Evolutionary conservation across 2,888 invertebrate genomes (phyloP), one percentile per base, ranked within the genome.

Genomic region (Octodonta nipae): DNA sequence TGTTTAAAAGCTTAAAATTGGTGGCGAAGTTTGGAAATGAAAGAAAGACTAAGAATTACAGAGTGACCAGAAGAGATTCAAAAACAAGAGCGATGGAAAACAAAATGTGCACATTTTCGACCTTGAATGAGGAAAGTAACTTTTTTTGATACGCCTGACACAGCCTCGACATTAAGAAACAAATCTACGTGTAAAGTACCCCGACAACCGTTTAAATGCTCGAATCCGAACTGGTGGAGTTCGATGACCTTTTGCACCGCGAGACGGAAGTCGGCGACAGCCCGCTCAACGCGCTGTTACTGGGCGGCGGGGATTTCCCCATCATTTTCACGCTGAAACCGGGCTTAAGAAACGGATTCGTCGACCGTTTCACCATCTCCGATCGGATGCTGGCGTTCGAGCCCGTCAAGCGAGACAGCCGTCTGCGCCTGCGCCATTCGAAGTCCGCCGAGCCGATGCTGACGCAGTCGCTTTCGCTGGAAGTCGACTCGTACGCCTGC

Each of bases 231-330:
- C 56, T 55, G 24, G 52, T 54, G 29, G 52, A 52, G 34, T 53
- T 41, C 14, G 46, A 41, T 17, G 50, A 43, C 13, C 46, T 46
- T 27, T 51, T 53, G 44, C 60, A 56, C 15, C 63, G 48, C n/a
- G 61, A 52, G 2, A 55, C 63, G 14, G 61, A 61, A 3, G 68
- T 68, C 4, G 68, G 68, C 11, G 68, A 68, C n/a, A 70, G 42
- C 1, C 68, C 69, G 39, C 68, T 69, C n/a, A 70, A 50, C 32
- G 67, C 62, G 43, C 68, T 69, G 36, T 63, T 68, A 36, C 68
- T 67, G 2, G 70, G 69, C 2, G 69, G 70, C 2, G 70, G 69
- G 1, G 68, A 69, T 40, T 65, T 61, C 2, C 61, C 59, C 40
- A 61, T 60, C 38, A 62, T 60, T 36, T 54, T 55, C 28, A 49